phyloP scores from a whole-genome alignment of 2,888 invertebrate genomes.

The Troides oblongomaculatus region DNA sequence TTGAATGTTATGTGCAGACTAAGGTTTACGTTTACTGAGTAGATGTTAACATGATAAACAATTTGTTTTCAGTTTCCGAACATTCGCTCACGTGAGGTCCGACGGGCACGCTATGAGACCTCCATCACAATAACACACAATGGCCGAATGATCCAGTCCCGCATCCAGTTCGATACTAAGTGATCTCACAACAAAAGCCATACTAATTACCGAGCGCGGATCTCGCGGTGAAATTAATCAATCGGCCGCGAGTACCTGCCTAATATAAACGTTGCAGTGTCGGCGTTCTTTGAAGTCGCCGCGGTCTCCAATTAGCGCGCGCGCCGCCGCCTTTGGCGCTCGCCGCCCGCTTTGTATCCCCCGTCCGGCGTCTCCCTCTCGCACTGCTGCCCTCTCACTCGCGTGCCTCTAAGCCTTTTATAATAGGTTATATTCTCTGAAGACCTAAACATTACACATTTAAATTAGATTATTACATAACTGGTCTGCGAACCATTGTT shows the following conservation, averaged over 20 bases:
- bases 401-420: constrained; percentile 30
- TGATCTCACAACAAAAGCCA: constrained; percentile 59
- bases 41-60: neutral
- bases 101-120: constrained; percentile 2
- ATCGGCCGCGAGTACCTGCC: constrained; percentile 62
- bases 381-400: constrained; percentile 37
- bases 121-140: constrained; percentile 21
- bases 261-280: constrained; percentile 75
- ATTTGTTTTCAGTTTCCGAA: neutral
- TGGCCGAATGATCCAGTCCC: constrained; percentile 11
- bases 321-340: constrained; percentile 76
- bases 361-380: constrained; percentile 45
- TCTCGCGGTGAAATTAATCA: constrained; percentile 74
- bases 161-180: constrained; percentile 35
- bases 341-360: constrained; percentile 66
- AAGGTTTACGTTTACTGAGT: neutral
- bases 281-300: constrained; percentile 71
- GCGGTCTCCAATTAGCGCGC: constrained; percentile 75
- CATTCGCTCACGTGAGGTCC: constrained; percentile 21
- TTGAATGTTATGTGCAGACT: neutral
- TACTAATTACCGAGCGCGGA: constrained; percentile 73
- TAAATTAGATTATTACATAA: neutral
- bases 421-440: constrained; percentile 20
- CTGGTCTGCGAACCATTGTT: too few species aligned
- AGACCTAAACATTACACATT: neutral